Percentiles rank a stretch among this genome's conserved stretches.
phyloP scores from a whole-genome alignment of 2,888 invertebrate species.

The Chorisops tibialis region DNA sequence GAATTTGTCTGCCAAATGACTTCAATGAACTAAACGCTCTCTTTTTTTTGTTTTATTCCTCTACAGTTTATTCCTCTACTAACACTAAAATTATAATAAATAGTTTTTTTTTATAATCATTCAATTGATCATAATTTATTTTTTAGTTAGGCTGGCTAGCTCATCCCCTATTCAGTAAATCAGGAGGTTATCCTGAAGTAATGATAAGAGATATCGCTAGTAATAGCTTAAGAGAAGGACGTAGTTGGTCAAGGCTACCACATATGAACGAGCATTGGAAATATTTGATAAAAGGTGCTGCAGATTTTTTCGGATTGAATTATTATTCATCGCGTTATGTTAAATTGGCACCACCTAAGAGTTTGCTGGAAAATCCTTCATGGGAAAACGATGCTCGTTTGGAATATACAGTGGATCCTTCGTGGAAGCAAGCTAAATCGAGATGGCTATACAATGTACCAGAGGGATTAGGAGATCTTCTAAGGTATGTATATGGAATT shows the following conservation, averaged over 20 bases:
- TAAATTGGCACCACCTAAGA: slow-evolving; percentile 32
- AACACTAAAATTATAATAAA: background rate
- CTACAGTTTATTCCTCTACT: too few relatives aligned
- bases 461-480: slow-evolving; percentile 39
- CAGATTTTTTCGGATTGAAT: slow-evolving; percentile 44
- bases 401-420: slow-evolving; percentile 36
- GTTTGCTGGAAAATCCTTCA: slow-evolving; percentile 51
- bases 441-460: slow-evolving; percentile 44
- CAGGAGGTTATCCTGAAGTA: slow-evolving; percentile 44
- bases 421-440: slow-evolving; percentile 42
- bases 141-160: slow-evolving; percentile 47
- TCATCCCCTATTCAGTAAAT: slow-evolving; percentile 42
- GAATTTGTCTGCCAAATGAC: too few relatives aligned
- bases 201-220: slow-evolving; percentile 42
- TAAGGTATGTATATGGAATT: slow-evolving; percentile 27
- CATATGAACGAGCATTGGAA: slow-evolving; percentile 35
- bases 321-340: slow-evolving; percentile 42
- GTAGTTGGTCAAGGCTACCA: slow-evolving; percentile 41
- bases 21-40: too few relatives aligned
- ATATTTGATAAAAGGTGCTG: slow-evolving; percentile 37
- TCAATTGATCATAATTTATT: too few relatives aligned
- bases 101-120: background rate
- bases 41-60: too few relatives aligned
- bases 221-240: slow-evolving; percentile 44
- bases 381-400: slow-evolving; percentile 53